phyloP scores from a whole-genome alignment of 1,140 invertebrate genomes.

The Batillaria attramentaria region DNA sequence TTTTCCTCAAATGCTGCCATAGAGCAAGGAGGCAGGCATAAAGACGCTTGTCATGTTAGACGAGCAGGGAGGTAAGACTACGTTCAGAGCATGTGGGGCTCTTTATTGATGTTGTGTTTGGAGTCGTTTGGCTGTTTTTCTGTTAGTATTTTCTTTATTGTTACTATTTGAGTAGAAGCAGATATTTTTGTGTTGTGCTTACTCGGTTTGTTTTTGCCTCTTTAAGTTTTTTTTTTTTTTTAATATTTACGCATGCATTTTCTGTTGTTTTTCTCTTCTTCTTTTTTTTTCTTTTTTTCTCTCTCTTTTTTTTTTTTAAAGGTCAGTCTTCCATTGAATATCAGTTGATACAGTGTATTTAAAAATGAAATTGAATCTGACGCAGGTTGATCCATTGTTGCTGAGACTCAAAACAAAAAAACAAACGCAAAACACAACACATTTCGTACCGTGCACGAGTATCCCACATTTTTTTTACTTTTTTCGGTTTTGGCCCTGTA shows the following conservation, averaged over 20 bases:
- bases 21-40: slow-evolving; percentile 99
- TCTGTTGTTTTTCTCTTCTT: not conserved
- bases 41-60: slow-evolving; percentile 99
- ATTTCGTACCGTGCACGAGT: too few species aligned
- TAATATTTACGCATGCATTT: not conserved
- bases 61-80: slow-evolving; percentile 94
- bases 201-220: not conserved
- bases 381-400: too few species aligned
- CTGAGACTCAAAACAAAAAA: too few species aligned
- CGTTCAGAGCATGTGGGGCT: too few species aligned
- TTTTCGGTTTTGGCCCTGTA: too few species aligned
- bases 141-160: slow-evolving; percentile 9
- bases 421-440: too few species aligned
- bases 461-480: too few species aligned
- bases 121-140: slow-evolving; percentile 14
- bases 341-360: too few species aligned
- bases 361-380: too few species aligned
- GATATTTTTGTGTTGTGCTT: not conserved
- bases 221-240: not conserved
- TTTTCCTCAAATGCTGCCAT: not conserved
- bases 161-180: not conserved
- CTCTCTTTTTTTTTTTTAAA: not conserved
- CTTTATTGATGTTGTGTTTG: not conserved
- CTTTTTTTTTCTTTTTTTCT: not conserved
- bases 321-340: too few species aligned